Base-by-base conservation (phyloP, 2,113 vertebrate species). In the Periophthalmodon schlosseri region DNA sequence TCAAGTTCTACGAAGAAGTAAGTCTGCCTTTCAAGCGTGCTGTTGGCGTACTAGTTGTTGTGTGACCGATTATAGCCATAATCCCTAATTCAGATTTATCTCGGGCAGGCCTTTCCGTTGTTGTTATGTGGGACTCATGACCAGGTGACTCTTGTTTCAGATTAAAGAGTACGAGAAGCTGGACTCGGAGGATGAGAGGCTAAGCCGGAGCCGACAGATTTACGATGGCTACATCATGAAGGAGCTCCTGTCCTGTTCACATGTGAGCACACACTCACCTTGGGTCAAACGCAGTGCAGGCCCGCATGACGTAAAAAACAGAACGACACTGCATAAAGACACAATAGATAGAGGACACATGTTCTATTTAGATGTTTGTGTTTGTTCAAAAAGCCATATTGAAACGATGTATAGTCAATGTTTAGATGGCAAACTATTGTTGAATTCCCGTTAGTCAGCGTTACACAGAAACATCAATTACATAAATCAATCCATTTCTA, bases 1-100 rank as follows among this genome's bases (percentile, higher is more conserved):
- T 99, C 86, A 99, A 97, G 92, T 99, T 99, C 88, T 99, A 99
- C 9, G 97, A 99, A 86, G 97, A 99, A 94, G 97, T 98, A 72
- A 93, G 94, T 73, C 13, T 71, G 94, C 69, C 15, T 73, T 13
- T 7, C 1, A 5, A 0, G 61, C 23, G 67, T 60, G 50, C 21
- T 3, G 61, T 68, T 68, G 36, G 60, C 44, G 28, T 16, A 36
- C 0, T 54, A 58, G 75, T 81, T 88, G 71, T 70, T 14, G 60
- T 50, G 13, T 24, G 16, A 50, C 65, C 72, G 75, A 82, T 85
- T 84, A 78, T 68, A 21, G 21, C 63, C 20, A 61, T 88, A 88
- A 89, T 90, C 83, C 85, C 24, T 63, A 69, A 36, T 81, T 81
- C 69, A 57, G 39, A 73, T 78, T 69, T 21, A 61, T 66, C 54